Percentiles rank a stretch among this genome's conserved stretches.
These are phyloP conservation scores for Cygnus buccinator DNA, from an alignment of 2,113 vertebrate genomes.

Conservation along the genomic window DNA sequence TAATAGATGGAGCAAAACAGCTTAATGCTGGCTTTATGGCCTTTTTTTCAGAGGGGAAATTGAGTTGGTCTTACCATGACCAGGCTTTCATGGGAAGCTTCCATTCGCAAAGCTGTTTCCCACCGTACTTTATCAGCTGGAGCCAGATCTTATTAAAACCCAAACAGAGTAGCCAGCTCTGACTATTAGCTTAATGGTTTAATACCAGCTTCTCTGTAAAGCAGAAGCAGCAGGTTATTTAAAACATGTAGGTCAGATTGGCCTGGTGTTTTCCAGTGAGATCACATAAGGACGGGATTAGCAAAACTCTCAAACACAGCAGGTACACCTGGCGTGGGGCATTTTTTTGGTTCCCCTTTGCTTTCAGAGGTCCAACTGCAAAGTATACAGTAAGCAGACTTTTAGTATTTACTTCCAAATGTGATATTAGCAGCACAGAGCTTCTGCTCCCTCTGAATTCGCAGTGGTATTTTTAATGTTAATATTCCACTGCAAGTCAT, in stretches of 20 bases:
- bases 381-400: background rate
- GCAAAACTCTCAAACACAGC: background rate
- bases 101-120: background rate
- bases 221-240: slow-evolving; percentile 38
- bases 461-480: background rate
- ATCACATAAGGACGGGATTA: background rate
- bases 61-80: background rate
- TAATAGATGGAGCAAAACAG: background rate
- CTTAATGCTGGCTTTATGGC: background rate
- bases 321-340: background rate
- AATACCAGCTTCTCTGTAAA: slow-evolving; percentile 41
- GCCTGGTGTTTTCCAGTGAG: background rate
- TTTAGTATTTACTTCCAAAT: background rate
- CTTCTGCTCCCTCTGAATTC: background rate
- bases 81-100: background rate
- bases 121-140: slow-evolving; percentile 4
- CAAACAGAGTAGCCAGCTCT: slow-evolving; percentile 25
- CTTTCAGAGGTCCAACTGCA: background rate
- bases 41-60: background rate
- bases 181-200: slow-evolving; percentile 47
- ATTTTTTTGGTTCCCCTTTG: background rate
- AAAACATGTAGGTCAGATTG: slow-evolving; percentile 44
- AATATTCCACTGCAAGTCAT: background rate
- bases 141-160: slow-evolving; percentile 18
- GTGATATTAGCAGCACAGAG: background rate